Conservation (phyloP, 92 coral and sea anemone genomes). For the Heteractis magnifica region DNA sequence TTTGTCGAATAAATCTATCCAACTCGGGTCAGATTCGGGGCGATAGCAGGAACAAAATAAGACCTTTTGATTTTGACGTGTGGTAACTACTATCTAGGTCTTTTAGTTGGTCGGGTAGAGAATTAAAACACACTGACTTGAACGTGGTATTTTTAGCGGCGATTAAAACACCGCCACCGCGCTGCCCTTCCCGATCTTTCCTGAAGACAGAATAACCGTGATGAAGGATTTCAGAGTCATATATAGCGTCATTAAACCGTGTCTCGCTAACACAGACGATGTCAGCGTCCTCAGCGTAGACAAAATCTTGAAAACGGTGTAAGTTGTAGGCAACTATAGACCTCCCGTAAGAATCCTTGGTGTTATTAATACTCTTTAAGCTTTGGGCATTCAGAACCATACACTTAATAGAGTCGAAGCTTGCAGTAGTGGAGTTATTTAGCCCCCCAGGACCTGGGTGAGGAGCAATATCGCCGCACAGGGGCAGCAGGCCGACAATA, state of each 20-base stretch:
- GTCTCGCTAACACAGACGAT: conserved; percentile 40
- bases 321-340: not conserved
- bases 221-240: conserved; percentile 40
- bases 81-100: too few species aligned
- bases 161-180: conserved; percentile 58
- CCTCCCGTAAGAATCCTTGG: not conserved
- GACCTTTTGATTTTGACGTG: too few species aligned
- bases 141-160: conserved; percentile 44
- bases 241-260: conserved; percentile 38
- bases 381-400: not conserved
- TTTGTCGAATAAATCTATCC: too few species aligned
- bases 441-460: too few species aligned
- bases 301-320: not conserved
- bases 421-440: too few species aligned
- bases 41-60: too few species aligned
- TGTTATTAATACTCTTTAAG: not conserved
- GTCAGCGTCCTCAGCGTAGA: not conserved
- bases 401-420: not conserved
- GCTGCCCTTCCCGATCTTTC: conserved; percentile 48
- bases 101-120: too few species aligned
- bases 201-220: conserved; percentile 46
- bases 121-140: conserved; percentile 23
- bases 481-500: too few species aligned
- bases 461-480: too few species aligned
- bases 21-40: too few species aligned